These are phyloP conservation scores for Syrista parreyssii DNA, from an alignment of 2,888 invertebrate species.

Conservation along the genomic window DNA sequence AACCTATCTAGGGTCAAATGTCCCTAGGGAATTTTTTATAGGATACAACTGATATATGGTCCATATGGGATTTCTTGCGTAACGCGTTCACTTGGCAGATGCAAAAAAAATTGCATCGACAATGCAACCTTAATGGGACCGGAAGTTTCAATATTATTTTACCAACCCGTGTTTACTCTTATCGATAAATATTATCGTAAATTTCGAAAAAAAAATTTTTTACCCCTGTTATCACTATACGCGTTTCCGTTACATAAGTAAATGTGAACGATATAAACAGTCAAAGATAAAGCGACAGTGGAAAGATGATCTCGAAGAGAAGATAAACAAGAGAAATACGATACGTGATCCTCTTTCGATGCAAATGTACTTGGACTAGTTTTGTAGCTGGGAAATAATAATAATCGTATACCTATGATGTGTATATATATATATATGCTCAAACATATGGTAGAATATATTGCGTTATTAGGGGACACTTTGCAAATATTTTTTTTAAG, in stretches of 20 bases:
- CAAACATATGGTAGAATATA: background rate
- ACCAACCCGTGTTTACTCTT: background rate
- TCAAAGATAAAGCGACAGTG: background rate
- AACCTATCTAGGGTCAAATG: background rate
- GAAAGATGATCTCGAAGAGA: background rate
- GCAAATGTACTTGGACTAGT: background rate
- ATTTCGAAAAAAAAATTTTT: too few relatives aligned
- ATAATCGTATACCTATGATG: background rate
- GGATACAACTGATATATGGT: background rate
- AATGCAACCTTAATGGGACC: background rate
- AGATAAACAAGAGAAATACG: background rate
- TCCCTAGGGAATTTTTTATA: background rate
- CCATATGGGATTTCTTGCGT: background rate
- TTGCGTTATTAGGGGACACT: background rate
- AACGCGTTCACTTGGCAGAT: background rate
- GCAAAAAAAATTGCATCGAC: background rate
- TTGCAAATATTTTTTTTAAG: too few relatives aligned
- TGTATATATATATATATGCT: background rate
- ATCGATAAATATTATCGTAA: background rate
- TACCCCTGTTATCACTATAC: background rate
- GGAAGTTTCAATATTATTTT: background rate
- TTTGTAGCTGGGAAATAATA: background rate
- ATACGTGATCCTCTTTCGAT: background rate
- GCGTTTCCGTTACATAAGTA: background rate
- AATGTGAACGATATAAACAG: background rate